Evolutionary conservation across 2,797 vertebrate species (phyloP), one percentile per base, ranked within the genome.

Genomic region (Macropus fuliginosus): DNA sequence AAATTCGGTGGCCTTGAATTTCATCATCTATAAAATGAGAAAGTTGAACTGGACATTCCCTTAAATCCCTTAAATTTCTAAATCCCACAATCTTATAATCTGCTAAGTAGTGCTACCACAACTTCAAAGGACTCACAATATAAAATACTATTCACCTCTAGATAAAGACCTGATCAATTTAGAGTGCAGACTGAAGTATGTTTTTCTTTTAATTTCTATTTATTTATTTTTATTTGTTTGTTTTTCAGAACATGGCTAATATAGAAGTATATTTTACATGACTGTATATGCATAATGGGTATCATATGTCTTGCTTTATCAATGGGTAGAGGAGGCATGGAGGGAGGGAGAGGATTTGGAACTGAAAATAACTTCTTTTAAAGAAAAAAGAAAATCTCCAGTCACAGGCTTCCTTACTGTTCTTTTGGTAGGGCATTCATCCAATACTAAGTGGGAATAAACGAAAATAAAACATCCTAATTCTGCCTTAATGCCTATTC

Each of bases 401-500:
- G 21, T 9, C n/a, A 40, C 6, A 81, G n/a, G 46, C 74, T 27
- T 46, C 8, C 74, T 81, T 81, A 46, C 2, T 81, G n/a, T 81
- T 46, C 21, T 81, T 81, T 81, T 81, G n/a, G n/a, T 81, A 40
- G 18, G n/a, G 18, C 34, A 46, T 18, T 14, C 34, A 18, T 18
- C 14, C 24, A 74, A 81, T 24, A 40, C n/a, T 81, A 24, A 40
- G 6, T 40, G 16, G 66, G 16, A 50, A 46, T 50, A 50, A 87
- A 50, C 27, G 74, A 11, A 87, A 87, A 87, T 18, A 24, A 81
- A 81, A 95, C 12, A 91, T 31, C 55, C 55, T 66, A 91, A 93
- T 87, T 87, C 6, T 21, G 91, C 40, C 40, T 54, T 29, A 93
- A 87, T 95, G 9, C 2, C 91, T 94, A 93, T 93, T 91, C 62